Percentiles rank a stretch among this genome's conserved stretches.
These are phyloP conservation scores for Cacatua alba DNA, from an alignment of 2,113 vertebrate genomes.

Conservation along the genomic window DNA sequence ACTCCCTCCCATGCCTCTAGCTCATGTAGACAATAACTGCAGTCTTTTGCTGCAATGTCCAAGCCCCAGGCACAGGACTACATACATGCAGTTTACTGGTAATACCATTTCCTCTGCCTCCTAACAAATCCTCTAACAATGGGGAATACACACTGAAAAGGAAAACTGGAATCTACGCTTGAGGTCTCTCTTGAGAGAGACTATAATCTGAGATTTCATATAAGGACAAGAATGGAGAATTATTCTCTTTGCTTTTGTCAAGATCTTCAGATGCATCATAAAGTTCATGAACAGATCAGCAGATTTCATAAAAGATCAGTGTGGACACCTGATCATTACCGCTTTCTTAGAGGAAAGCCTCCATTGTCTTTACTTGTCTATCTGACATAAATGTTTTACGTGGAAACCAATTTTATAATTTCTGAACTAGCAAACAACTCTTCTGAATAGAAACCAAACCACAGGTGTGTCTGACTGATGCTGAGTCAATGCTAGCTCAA, in stretches of 20 bases:
- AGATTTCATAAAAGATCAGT: background rate
- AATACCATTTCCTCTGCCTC: background rate
- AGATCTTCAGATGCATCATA: background rate
- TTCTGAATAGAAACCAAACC: background rate
- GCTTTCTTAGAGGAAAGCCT: background rate
- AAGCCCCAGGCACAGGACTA: background rate
- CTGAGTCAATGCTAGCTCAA: background rate
- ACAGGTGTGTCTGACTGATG: background rate
- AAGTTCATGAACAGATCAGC: background rate
- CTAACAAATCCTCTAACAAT: background rate
- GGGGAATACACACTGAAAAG: background rate
- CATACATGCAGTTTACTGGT: background rate
- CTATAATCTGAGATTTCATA: background rate
- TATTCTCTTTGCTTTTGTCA: background rate
- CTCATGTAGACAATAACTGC: rapidly evolving
- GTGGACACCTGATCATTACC: background rate
- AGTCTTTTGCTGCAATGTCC: background rate
- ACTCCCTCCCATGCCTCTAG: background rate
- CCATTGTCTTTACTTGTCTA: background rate
- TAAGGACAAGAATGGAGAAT: background rate
- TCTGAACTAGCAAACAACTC: background rate
- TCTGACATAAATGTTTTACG: background rate
- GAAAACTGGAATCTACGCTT: background rate
- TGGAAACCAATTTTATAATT: background rate
- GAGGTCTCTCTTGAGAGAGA: background rate